Base-by-base conservation (phyloP, 2,888 invertebrate species). In the Andrena praecox region DNA sequence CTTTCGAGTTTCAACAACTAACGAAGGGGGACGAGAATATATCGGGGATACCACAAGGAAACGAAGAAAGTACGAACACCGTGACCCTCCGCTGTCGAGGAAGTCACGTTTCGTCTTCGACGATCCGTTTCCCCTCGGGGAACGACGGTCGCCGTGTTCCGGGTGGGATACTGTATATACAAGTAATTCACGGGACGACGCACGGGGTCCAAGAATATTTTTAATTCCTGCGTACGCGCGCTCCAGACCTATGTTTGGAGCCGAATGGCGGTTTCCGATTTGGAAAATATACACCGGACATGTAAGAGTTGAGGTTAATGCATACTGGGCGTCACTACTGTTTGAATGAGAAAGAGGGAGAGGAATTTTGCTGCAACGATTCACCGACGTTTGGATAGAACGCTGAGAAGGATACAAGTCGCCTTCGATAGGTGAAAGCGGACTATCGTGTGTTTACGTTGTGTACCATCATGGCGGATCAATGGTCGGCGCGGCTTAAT, bases 1-100 rank as follows among this genome's bases (percentile, higher is more conserved):
- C 84, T 81, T 79, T 68, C 52, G 66, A 67, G 66, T 77, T 81
- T 29, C 20, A 77, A 68, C 67, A 77, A 84, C 72, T 82, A 6
- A 50, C 52, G 63, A 78, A 56, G 59, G 64, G 42, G 48, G 16
- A 16, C 42, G 42, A 42, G 42, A 16, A 16, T 42, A 29, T 50
- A 63, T 2, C 50, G 59, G 77, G 24, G 20, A 70, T 60, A 54
- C 42, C 56, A 42, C 62, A 80, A 77, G 33, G 62, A 71, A 74
- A 71, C 33, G 64, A 71, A 24, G 68, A 50, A 64, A 62, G 67
- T 64, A 59, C 60, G 62, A 48, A 68, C 20, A 54, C 54, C 42
- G 68, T 35, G 56, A 52, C 48, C 27, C 66, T 33, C 59, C 35
- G 59, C 10, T 50, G 66, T 52, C 54, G 20, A 77, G 56, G 80